These are phyloP conservation scores for Cynoglossus semilaevis DNA, from an alignment of 2,113 vertebrate genomes.

Conservation along the genomic window DNA sequence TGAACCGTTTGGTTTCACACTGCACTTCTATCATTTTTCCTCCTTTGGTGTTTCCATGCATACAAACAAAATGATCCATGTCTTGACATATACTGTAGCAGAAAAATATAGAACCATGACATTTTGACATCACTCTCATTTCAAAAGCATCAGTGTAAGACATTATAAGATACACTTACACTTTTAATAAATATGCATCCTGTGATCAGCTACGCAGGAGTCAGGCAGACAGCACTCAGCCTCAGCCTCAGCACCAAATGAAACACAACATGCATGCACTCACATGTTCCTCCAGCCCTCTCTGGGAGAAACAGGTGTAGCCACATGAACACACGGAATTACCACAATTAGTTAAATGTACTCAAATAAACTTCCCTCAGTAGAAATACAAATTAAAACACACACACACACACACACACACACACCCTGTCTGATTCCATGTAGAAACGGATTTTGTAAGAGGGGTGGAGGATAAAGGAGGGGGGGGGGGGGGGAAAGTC, in stretches of 20 bases:
- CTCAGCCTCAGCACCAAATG: constrained; percentile 38
- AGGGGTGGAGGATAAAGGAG: too few species aligned
- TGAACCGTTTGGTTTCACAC: too few species aligned
- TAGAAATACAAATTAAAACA: constrained; percentile 79
- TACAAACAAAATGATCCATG: constrained; percentile 11
- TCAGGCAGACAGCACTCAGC: constrained; percentile 32
- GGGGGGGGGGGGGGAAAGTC: constrained; percentile 49
- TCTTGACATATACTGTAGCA: background rate
- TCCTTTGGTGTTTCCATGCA: constrained; percentile 6
- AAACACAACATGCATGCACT: constrained; percentile 42
- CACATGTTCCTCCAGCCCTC: constrained; percentile 33
- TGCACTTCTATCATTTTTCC: background rate
- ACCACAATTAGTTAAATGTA: constrained; percentile 78
- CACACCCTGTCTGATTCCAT: constrained; percentile 58
- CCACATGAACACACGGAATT: constrained; percentile 66
- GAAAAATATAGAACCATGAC: too few species aligned
- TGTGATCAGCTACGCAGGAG: constrained; percentile 1
- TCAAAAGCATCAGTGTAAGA: background rate
- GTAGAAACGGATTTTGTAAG: constrained; percentile 62
- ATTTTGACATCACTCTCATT: background rate
- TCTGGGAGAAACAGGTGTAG: constrained; percentile 68
- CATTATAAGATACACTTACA: background rate
- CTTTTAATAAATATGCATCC: constrained; percentile 8
- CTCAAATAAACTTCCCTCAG: constrained; percentile 77
- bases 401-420: constrained; percentile 65